Evolutionary conservation across 2,113 vertebrate species (phyloP).

Genomic region (Patagioenas fasciata): DNA sequence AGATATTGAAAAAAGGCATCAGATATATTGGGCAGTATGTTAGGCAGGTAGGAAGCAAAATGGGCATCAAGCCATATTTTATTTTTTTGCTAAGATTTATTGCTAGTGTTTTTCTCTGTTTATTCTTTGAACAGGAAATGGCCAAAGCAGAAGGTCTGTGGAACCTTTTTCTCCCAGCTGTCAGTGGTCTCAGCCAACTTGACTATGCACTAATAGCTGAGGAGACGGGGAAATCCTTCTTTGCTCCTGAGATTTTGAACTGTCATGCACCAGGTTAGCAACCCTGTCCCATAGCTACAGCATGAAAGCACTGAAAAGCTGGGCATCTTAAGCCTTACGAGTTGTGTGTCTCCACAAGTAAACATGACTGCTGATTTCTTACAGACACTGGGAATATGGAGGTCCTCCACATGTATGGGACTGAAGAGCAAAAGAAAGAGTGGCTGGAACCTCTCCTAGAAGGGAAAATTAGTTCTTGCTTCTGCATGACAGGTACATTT

Average conservation of each 20-base stretch:
- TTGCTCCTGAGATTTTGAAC: conserved; percentile 91
- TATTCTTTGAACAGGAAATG: conserved; percentile 73
- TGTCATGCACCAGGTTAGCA: conserved; percentile 91
- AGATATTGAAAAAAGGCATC: not conserved
- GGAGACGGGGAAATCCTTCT: conserved; percentile 86
- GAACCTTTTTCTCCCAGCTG: conserved; percentile 90
- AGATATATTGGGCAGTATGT: not conserved
- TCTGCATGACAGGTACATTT: conserved; percentile 93
- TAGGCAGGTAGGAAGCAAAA: not conserved
- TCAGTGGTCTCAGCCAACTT: conserved; percentile 88
- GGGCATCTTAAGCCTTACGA: not conserved
- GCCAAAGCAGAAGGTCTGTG: conserved; percentile 88
- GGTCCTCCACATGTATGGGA: conserved; percentile 90
- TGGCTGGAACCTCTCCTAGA: conserved; percentile 92
- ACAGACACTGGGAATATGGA: conserved; percentile 96
- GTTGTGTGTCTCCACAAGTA: not conserved
- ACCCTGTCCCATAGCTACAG: not conserved
- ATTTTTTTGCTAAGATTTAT: not conserved
- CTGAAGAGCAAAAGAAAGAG: conserved; percentile 85
- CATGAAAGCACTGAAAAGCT: not conserved
- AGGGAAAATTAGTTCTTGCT: conserved; percentile 89
- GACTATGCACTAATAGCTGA: conserved; percentile 93
- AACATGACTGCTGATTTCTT: not conserved
- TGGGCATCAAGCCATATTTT: not conserved
- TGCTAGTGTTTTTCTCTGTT: not conserved